phyloP scores from a whole-genome alignment of 2,888 invertebrate species.

The Tipula confusa region DNA sequence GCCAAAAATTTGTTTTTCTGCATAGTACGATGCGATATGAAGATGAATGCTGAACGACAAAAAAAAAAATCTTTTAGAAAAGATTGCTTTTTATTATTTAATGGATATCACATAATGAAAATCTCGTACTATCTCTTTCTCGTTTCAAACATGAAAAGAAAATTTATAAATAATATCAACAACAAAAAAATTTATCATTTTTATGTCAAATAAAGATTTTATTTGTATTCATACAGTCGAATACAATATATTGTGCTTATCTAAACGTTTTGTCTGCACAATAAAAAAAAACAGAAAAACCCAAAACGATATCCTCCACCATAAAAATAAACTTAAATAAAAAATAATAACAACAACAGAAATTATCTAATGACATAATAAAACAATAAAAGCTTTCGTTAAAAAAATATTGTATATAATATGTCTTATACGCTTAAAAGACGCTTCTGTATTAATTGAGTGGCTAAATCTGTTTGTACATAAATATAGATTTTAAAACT shows the following conservation, averaged over 20 bases:
- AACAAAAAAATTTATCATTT: slow-evolving; percentile 5
- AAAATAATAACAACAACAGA: neutral
- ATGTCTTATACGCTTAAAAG: neutral
- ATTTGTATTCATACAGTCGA: neutral
- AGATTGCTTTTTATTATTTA: neutral
- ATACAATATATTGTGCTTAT: neutral
- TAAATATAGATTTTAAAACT: neutral
- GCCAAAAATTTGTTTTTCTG: neutral
- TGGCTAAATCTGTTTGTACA: neutral
- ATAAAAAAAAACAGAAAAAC: neutral
- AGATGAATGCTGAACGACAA: neutral
- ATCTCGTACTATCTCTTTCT: neutral
- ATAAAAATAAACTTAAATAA: neutral
- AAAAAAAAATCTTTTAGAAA: neutral
- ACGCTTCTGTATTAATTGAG: neutral
- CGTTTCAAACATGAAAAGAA: neutral
- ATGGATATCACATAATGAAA: neutral
- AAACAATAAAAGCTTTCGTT: neutral
- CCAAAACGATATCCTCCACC: neutral
- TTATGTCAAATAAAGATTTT: slow-evolving; percentile 1
- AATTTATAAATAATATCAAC: neutral
- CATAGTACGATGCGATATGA: neutral
- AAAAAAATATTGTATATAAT: neutral
- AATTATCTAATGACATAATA: neutral
- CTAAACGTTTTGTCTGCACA: neutral